These are phyloP conservation scores for Phyllostomus hastatus DNA, from an alignment of 2,113 vertebrate species.

Conservation along the genomic window DNA sequence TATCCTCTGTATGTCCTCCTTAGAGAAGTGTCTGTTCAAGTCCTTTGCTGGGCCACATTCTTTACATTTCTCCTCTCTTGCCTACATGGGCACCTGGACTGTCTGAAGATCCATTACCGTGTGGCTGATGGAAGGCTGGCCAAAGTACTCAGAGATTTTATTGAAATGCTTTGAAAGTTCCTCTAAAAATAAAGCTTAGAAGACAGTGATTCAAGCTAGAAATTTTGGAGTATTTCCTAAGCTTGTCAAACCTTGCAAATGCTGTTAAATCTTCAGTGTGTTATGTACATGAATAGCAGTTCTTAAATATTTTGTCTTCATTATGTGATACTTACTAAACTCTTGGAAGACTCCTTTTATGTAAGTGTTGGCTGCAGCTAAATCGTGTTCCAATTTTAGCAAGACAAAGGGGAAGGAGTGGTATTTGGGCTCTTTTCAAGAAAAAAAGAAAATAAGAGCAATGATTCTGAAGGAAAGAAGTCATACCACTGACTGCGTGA, in stretches of 20 bases:
- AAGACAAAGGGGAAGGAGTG: not conserved
- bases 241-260: not conserved
- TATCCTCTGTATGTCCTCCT: no score
- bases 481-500: not conserved
- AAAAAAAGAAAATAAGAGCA: not conserved
- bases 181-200: not conserved
- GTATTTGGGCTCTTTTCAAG: not conserved
- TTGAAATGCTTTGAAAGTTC: not conserved
- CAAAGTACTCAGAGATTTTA: not conserved
- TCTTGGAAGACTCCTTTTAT: not conserved
- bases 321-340: not conserved
- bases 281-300: not conserved
- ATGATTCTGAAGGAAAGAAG: not conserved
- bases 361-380: not conserved
- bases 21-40: no score
- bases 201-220: not conserved
- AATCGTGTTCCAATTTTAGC: not conserved
- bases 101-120: not conserved
- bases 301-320: conserved; percentile 46
- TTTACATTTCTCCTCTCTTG: not conserved
- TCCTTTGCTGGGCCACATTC: not conserved
- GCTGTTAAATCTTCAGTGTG: not conserved
- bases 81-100: not conserved
- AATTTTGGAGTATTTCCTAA: conserved; percentile 11
- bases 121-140: not conserved